phyloP scores from a whole-genome alignment of 2,113 vertebrate genomes.

The Paradisaea rubra region DNA sequence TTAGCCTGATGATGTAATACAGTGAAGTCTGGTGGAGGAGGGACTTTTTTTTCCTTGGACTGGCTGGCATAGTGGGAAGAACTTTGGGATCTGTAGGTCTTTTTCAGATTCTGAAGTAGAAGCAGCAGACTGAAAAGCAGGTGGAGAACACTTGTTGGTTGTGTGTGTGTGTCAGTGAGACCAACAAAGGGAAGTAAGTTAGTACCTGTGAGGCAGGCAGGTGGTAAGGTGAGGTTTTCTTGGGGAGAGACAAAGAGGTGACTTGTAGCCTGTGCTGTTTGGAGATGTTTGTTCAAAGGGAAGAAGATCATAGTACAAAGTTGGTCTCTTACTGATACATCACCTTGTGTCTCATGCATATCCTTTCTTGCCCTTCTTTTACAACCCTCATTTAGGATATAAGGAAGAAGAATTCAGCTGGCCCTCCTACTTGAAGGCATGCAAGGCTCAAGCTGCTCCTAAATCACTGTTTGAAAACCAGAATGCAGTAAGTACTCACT shows the following conservation, averaged over 20 bases:
- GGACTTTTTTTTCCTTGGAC: neutral
- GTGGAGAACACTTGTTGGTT: neutral
- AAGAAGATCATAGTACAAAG: neutral
- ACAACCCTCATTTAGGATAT: slow-evolving; percentile 64
- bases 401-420: slow-evolving; percentile 85
- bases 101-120: neutral
- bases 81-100: neutral
- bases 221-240: neutral
- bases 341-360: neutral
- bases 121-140: neutral
- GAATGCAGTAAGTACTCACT: slow-evolving; percentile 74
- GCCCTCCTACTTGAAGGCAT: slow-evolving; percentile 79
- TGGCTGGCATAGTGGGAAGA: neutral
- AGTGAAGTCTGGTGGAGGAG: neutral
- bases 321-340: neutral
- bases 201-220: neutral
- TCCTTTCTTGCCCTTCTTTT: neutral
- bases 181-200: neutral
- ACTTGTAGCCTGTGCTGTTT: neutral
- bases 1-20: neutral
- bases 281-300: neutral
- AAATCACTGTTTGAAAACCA: slow-evolving; percentile 86
- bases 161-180: neutral
- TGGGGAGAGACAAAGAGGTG: neutral
- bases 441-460: slow-evolving; percentile 82